Conservation (phyloP, 2,113 vertebrate species). For the Sinocyclocheilus anophthalmus region DNA sequence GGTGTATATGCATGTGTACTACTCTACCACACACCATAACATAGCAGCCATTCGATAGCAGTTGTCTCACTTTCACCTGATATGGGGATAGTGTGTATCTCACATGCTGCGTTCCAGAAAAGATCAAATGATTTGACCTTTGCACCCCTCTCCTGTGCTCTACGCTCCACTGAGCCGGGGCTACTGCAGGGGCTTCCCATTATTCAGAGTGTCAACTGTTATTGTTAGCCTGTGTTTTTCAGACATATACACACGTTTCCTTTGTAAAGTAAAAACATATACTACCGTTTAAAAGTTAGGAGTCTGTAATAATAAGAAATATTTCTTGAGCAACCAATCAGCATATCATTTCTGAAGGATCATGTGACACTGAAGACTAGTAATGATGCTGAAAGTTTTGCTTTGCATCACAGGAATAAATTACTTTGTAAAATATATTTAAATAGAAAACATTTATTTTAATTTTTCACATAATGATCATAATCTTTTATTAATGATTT, state of each 20-base stretch:
- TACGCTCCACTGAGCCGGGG: background rate
- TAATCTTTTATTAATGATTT: too few relatives aligned
- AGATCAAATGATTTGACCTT: conserved; percentile 58
- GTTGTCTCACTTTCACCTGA: conserved; percentile 46
- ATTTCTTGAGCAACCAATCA: too few relatives aligned
- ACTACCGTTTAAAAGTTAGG: background rate
- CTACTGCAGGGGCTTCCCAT: conserved; percentile 13
- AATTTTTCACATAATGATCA: too few relatives aligned
- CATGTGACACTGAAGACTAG: too few relatives aligned
- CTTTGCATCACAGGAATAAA: too few relatives aligned
- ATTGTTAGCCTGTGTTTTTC: background rate
- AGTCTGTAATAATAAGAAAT: background rate
- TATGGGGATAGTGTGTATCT: conserved; percentile 28
- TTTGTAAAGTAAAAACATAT: background rate
- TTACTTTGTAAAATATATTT: too few relatives aligned
- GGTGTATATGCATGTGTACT: conserved; percentile 30
- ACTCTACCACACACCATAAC: conserved; percentile 25
- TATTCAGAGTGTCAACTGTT: background rate
- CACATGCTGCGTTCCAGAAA: conserved; percentile 30
- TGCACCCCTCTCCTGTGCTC: background rate
- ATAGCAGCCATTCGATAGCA: conserved; percentile 47
- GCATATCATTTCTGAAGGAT: too few relatives aligned
- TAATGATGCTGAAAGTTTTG: too few relatives aligned
- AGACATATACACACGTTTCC: background rate
- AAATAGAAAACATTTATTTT: too few relatives aligned